Percentiles rank a stretch among this genome's conserved stretches.
phyloP scores from a whole-genome alignment of 2,888 invertebrate species.

The Troglohyphantes excavatus region DNA sequence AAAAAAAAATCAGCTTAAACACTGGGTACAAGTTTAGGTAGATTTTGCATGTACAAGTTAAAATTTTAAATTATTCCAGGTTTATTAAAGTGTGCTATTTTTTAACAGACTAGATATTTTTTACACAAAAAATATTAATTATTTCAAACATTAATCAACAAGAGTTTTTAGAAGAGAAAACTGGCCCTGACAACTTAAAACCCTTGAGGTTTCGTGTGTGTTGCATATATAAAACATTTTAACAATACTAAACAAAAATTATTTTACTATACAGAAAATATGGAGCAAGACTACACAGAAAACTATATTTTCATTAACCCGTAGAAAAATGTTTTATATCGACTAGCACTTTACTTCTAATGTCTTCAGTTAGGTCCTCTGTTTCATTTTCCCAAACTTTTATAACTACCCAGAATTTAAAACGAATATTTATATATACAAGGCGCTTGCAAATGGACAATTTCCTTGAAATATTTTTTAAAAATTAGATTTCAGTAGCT shows the following conservation, averaged over 20 bases:
- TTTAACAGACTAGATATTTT: constrained; percentile 7
- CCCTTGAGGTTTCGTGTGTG: background rate
- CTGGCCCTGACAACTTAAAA: constrained; percentile 35
- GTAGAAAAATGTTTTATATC: constrained; percentile 47
- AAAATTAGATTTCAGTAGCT: too few species aligned
- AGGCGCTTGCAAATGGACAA: too few species aligned
- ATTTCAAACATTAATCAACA: background rate
- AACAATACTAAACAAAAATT: constrained; percentile 26
- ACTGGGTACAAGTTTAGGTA: too few species aligned
- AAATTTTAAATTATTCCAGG: background rate
- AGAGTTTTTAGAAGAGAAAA: constrained; percentile 13
- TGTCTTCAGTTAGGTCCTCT: background rate
- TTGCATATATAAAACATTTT: constrained; percentile 17
- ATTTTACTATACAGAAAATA: constrained; percentile 44
- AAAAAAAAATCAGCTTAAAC: too few species aligned
- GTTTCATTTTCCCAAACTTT: background rate
- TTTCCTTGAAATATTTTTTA: too few species aligned
- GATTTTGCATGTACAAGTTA: background rate
- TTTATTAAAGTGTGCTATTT: background rate
- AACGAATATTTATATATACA: background rate
- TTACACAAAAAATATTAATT: background rate
- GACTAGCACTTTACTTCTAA: constrained; percentile 29
- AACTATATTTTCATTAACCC: constrained; percentile 54
- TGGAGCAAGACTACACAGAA: constrained; percentile 47
- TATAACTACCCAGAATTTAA: background rate